Evolutionary conservation across 2,797 vertebrate species (phyloP), one percentile per base, ranked within the genome.

Genomic region (Phalanger gymnotis): DNA sequence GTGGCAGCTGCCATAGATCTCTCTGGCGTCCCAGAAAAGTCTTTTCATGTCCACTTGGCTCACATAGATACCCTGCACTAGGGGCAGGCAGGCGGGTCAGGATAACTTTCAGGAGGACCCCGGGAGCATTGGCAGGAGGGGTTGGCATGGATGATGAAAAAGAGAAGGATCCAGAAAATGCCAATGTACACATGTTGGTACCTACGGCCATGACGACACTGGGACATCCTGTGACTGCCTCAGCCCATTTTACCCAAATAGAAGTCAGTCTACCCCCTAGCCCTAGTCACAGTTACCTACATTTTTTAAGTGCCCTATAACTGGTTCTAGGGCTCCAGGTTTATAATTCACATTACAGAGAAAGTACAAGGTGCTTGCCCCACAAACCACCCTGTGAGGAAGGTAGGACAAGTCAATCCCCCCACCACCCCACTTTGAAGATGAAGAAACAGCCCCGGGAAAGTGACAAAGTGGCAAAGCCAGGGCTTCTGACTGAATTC

Each of bases 131-230:
- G 40, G 34, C 56, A 5, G 19, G 7, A 5, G 34, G n/a, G 25
- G n/a, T 2, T 5, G 66, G 4, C 19, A 2, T 9, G 25, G 52
- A 34, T 11, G 61, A 31, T 54, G 47, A 57, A 52, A 31, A 47
- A 31, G 57, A 34, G 28, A 25, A 40, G 0, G 9, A 10, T 25
- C 14, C 25, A 16, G 27, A 19, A 4, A 58, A 92, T 73, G 66
- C 5, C n/a, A 1, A 3, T 2, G 1, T 66, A 34, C 1, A 16
- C 1, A 6, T 5, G 61, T n/a, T 16, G 14, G 30, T 5, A 19
- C 66, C 16, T 25, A 40, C 2, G 66, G 16, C 66, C 66, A 9
- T n/a, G 66, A 7, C 66, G 19, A n/a, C n/a, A 9, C 16, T 2
- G 66, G 66, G 0, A 34, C n/a, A 25, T 73, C 19, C 66, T 2